Percentiles rank a stretch among this genome's conserved stretches.
Conservation (phyloP, 92 coral and sea anemone species). For the Pocillopora meandrina region DNA sequence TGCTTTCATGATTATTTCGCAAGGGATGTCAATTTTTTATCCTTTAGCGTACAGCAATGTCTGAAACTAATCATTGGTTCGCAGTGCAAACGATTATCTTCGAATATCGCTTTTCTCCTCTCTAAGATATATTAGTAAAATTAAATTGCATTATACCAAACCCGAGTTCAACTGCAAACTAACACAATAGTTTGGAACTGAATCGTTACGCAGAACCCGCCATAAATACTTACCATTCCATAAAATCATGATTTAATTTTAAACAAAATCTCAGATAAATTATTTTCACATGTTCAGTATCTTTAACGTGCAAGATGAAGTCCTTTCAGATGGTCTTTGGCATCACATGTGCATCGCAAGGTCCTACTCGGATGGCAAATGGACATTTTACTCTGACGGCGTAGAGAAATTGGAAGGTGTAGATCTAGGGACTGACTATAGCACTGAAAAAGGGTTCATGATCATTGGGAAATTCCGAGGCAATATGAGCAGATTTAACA, state of each 20-base stretch:
- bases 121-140: no score
- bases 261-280: no score
- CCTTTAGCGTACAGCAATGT: neutral
- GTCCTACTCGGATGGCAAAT: neutral
- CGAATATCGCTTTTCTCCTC: no score
- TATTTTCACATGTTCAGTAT: neutral
- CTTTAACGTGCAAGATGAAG: neutral
- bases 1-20: neutral
- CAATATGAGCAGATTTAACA: conserved; percentile 21
- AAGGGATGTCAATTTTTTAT: neutral
- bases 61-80: no score
- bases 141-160: no score
- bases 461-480: conserved; percentile 19
- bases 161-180: no score
- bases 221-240: no score
- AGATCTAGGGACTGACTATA: neutral
- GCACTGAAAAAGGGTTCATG: neutral
- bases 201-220: no score
- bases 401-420: neutral
- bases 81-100: no score
- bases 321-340: conserved; percentile 7
- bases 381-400: conserved; percentile 30
- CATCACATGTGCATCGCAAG: conserved; percentile 38
- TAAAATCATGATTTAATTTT: no score
- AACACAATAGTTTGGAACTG: no score